Base-by-base conservation (phyloP, 2,113 vertebrate species). In the Emydura subglobosa region DNA sequence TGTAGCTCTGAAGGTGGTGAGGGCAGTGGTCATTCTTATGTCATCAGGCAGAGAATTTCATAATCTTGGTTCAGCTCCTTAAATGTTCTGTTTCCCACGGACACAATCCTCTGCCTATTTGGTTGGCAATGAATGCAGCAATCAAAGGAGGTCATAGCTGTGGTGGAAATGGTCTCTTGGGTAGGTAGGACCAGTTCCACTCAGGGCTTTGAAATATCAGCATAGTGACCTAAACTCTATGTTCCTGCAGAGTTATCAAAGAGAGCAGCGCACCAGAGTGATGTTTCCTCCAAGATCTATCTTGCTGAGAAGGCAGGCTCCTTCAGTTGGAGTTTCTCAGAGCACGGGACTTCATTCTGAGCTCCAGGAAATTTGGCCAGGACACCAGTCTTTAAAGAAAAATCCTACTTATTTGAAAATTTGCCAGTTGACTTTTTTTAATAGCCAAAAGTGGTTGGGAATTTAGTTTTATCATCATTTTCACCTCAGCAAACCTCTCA, bases 371-470 rank as follows among this genome's bases (percentile, higher is more conserved):
- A 82, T 82, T 47, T 44, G 49, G 3, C 34, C 3, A 6, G 89
- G 82, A 51, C 8, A 47, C 27, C n/a, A 59, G 27, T 47, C 53
- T 80, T 79, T 44, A 3, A 10, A 65, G 89, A 80, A 3, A 11
- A 76, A 25, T 86, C 42, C 72, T 76, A 5, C 72, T 76, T 39
- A 76, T 25, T 29, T 78, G 74, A 78, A 78, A 47, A 78, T 78
- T 78, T 78, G 44, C 24, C 42, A 16, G 22, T 12, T 78, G 24
- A 47, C 7, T 78, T 78, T 78, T 39, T n/a, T 39, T 47, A 76
- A 54, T 16, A 78, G 1, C 3, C 14, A 22, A 74, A 91, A 54
- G 0, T 61, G 5, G 0, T 0, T 6, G 5, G 1, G 7, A n/a
- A 5, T 39, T 90, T 65, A 89, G 3, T 3, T 86, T 91, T 86